A percentile compares a stretch with the other conserved stretches of the same genome.
phyloP scores from a whole-genome alignment of 2,113 vertebrate genomes.

The Vombatus ursinus region DNA sequence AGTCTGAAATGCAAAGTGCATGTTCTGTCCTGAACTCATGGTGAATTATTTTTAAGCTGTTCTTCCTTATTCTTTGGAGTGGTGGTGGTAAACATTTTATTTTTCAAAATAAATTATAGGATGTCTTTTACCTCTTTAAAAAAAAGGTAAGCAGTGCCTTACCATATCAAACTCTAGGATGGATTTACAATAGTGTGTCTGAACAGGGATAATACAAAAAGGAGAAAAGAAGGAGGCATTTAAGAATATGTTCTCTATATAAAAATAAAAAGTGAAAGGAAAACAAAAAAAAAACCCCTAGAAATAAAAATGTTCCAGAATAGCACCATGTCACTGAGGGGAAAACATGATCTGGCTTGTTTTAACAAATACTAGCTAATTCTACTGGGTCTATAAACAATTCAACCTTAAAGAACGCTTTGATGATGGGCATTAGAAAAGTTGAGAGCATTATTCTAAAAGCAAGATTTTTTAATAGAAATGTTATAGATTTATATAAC shows the following conservation, averaged over 20 bases:
- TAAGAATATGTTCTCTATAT: background rate
- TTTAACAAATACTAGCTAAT: background rate
- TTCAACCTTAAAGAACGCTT: background rate
- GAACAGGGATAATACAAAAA: slow-evolving; percentile 9
- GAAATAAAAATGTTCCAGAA: background rate
- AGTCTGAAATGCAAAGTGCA: background rate
- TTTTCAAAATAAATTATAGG: slow-evolving; percentile 19
- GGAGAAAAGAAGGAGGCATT: background rate
- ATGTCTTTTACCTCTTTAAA: background rate
- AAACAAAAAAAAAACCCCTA: background rate
- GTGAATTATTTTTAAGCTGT: slow-evolving; percentile 21
- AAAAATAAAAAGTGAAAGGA: background rate
- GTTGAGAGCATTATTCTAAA: background rate
- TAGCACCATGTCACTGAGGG: background rate
- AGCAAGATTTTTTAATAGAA: background rate
- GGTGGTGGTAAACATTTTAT: background rate
- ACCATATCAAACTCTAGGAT: background rate
- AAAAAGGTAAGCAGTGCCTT: background rate
- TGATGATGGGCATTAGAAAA: background rate
- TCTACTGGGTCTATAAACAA: background rate
- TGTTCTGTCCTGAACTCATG: background rate
- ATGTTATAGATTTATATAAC: background rate
- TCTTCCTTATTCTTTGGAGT: slow-evolving; percentile 9
- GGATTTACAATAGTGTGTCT: background rate
- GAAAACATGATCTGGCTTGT: background rate